phyloP scores from a whole-genome alignment of 2,113 vertebrate species.

The Lepus europaeus region DNA sequence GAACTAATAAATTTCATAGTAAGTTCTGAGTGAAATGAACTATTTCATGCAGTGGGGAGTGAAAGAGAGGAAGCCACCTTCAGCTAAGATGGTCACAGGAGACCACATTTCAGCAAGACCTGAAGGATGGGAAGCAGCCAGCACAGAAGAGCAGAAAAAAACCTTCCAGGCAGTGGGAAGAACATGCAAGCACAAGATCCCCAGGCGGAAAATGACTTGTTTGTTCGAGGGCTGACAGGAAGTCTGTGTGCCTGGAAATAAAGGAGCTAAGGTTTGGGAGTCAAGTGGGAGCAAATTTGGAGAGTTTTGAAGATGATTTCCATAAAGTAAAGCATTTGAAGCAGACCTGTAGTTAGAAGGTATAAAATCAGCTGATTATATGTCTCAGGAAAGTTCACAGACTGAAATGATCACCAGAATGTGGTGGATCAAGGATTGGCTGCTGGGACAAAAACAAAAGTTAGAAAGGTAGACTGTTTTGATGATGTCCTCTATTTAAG shows the following conservation, averaged over 20 bases:
- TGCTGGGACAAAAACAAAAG: neutral
- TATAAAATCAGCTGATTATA: slow-evolving; percentile 9
- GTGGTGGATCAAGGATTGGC: neutral
- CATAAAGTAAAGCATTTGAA: neutral
- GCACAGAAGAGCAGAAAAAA: neutral
- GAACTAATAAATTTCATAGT: neutral
- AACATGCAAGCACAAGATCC: neutral
- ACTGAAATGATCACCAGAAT: slow-evolving; percentile 36
- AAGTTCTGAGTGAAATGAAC: neutral
- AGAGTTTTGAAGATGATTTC: neutral
- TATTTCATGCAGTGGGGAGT: neutral
- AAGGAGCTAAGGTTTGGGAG: neutral
- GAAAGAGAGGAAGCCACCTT: neutral
- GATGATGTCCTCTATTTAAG: slow-evolving; percentile 9
- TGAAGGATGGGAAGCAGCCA: neutral
- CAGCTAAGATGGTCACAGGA: neutral
- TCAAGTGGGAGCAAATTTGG: neutral
- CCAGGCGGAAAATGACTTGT: neutral
- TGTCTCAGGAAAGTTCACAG: neutral
- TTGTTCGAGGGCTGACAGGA: neutral
- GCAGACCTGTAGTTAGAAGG: neutral
- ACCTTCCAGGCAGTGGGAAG: neutral
- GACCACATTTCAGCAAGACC: neutral
- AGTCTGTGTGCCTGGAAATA: neutral
- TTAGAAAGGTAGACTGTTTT: slow-evolving; percentile 3